Conservation (phyloP, 2,797 vertebrate genomes). For the Urophycis tenuis region DNA sequence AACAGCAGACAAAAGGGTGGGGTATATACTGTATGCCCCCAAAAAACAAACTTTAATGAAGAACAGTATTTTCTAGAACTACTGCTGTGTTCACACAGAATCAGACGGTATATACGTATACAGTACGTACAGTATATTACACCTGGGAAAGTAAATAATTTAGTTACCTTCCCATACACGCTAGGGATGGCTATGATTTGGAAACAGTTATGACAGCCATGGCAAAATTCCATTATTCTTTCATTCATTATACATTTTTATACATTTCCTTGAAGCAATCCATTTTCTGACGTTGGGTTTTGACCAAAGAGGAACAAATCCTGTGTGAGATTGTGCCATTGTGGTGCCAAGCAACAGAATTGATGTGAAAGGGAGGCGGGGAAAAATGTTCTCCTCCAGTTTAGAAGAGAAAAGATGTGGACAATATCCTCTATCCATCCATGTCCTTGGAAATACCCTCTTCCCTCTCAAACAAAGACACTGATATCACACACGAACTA, state of each 20-base stretch:
- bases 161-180: not conserved
- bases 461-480: constrained; percentile 15
- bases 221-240: not conserved
- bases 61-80: not conserved
- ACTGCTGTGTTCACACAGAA: no score
- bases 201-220: not conserved
- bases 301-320: no score
- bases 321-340: not conserved
- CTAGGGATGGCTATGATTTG: not conserved
- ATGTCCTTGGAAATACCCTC: constrained; percentile 37
- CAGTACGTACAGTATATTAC: no score
- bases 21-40: no score
- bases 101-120: no score
- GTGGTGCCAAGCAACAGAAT: not conserved
- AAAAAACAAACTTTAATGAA: not conserved
- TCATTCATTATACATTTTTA: not conserved
- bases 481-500: constrained; percentile 34
- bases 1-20: not conserved
- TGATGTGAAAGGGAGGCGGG: not conserved
- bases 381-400: constrained; percentile 9
- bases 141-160: not conserved
- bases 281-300: no score
- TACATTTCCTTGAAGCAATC: no score
- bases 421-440: constrained; percentile 14
- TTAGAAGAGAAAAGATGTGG: constrained; percentile 7